These are phyloP conservation scores for Palythoa grandiflora DNA, from an alignment of 92 coral and sea anemone species.

Conservation along the genomic window DNA sequence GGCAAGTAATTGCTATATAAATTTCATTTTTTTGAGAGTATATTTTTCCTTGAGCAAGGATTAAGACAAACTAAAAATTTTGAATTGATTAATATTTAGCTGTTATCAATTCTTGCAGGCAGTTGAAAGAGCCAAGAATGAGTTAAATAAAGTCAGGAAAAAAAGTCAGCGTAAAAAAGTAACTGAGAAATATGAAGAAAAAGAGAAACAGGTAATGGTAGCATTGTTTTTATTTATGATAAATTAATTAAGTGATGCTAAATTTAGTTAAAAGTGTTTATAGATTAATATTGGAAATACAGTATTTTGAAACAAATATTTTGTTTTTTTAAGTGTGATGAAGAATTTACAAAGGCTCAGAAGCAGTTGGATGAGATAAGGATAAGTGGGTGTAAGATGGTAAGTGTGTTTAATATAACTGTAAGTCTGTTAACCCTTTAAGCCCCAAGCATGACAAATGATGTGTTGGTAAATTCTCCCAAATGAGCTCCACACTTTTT, in stretches of 20 bases:
- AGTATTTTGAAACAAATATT: neutral
- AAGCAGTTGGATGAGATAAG: conserved; percentile 81
- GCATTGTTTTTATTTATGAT: neutral
- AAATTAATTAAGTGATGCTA: neutral
- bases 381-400: conserved; percentile 80
- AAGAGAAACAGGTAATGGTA: conserved; percentile 87
- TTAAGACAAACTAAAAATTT: neutral
- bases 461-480: too few relatives aligned
- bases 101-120: conserved; percentile 43
- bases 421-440: too few relatives aligned
- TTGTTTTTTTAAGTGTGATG: conserved; percentile 70
- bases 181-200: conserved; percentile 92
- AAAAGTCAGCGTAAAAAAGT: conserved; percentile 98
- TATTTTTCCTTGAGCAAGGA: neutral
- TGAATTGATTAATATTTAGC: neutral
- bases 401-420: conserved; percentile 39
- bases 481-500: too few relatives aligned
- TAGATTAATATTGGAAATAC: neutral
- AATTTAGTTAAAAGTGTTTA: too few relatives aligned
- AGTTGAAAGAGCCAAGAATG: conserved; percentile 89
- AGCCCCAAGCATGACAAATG: too few relatives aligned
- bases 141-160: conserved; percentile 87
- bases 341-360: conserved; percentile 67
- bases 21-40: neutral
- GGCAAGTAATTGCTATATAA: conserved; percentile 56